phyloP scores from a whole-genome alignment of 2,888 invertebrate species.

The Pterostichus madidus region DNA sequence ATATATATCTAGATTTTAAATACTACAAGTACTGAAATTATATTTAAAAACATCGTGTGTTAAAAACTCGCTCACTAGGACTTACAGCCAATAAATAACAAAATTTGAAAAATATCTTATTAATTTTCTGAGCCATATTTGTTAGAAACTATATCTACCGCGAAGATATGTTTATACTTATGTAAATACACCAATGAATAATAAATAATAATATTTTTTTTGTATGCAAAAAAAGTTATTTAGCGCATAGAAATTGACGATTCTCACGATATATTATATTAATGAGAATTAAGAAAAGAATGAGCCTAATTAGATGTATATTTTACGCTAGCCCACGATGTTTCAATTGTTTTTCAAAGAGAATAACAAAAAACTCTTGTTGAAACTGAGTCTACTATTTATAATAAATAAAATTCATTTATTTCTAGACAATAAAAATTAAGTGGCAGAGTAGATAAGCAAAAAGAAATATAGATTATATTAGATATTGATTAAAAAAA shows the following conservation, averaged over 20 bases:
- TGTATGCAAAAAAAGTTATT: slow-evolving; percentile 40
- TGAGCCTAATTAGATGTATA: slow-evolving; percentile 34
- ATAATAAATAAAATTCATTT: not conserved
- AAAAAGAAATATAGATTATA: no score
- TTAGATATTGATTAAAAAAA: no score
- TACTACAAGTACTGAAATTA: no score
- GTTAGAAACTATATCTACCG: slow-evolving; percentile 10
- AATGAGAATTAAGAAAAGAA: slow-evolving; percentile 31
- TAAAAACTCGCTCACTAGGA: no score
- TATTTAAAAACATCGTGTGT: no score
- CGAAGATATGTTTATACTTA: slow-evolving; percentile 25
- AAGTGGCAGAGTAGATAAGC: not conserved
- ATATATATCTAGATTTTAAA: no score
- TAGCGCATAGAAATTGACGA: slow-evolving; percentile 3
- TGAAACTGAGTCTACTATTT: slow-evolving; percentile 6
- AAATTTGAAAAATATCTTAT: no score
- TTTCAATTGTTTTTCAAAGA: slow-evolving; percentile 23
- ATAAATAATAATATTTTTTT: slow-evolving; percentile 20
- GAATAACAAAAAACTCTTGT: not conserved
- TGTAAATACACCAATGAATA: not conserved
- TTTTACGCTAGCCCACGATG: not conserved
- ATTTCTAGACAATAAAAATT: not conserved
- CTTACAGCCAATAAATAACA: no score
- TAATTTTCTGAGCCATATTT: no score
- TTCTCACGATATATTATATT: slow-evolving; percentile 41